A percentile compares a stretch with the other conserved stretches of the same genome.
Evolutionary conservation across 2,797 vertebrate genomes (phyloP).

Genomic region (Gobionotothen gibberifrons): DNA sequence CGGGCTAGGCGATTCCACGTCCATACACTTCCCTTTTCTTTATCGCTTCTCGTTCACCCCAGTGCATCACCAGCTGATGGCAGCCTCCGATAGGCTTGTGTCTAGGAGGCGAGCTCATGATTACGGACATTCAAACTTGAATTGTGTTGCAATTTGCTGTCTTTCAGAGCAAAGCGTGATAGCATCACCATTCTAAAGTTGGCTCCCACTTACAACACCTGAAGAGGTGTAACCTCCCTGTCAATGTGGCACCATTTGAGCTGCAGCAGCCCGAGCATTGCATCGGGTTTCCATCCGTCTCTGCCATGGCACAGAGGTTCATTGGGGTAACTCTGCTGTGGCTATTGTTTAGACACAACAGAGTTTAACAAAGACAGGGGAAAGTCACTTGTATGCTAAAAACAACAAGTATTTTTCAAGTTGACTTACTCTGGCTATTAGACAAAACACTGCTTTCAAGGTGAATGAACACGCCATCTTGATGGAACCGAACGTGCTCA

Average conservation of each 20-base stretch:
- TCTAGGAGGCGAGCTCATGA: slow-evolving; percentile 32
- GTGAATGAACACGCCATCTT: slow-evolving; percentile 60
- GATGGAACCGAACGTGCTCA: slow-evolving; percentile 57
- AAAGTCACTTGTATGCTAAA: slow-evolving; percentile 30
- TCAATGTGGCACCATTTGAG: slow-evolving; percentile 34
- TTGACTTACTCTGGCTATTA: slow-evolving; percentile 53
- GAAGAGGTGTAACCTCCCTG: slow-evolving; percentile 57
- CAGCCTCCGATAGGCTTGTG: slow-evolving; percentile 56
- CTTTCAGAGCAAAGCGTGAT: slow-evolving; percentile 49
- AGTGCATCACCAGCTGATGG: slow-evolving; percentile 29
- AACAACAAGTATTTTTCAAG: slow-evolving; percentile 32
- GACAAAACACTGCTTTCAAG: slow-evolving; percentile 64
- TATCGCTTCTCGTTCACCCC: slow-evolving; percentile 39
- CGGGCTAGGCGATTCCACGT: slow-evolving; percentile 20
- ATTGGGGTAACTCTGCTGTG: slow-evolving; percentile 23
- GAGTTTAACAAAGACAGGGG: slow-evolving; percentile 20
- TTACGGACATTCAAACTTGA: slow-evolving; percentile 51
- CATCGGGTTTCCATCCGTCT: slow-evolving; percentile 49
- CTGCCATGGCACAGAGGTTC: slow-evolving; percentile 19
- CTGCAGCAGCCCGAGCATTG: neutral
- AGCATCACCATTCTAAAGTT: slow-evolving; percentile 38
- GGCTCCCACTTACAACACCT: slow-evolving; percentile 23
- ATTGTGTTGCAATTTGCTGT: slow-evolving; percentile 63
- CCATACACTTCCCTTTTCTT: slow-evolving; percentile 37
- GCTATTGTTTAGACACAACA: slow-evolving; percentile 18